A percentile compares a stretch with the other conserved stretches of the same genome.
Evolutionary conservation across 2,888 invertebrate genomes (phyloP).

Genomic region (Leptinotarsa juncta): DNA sequence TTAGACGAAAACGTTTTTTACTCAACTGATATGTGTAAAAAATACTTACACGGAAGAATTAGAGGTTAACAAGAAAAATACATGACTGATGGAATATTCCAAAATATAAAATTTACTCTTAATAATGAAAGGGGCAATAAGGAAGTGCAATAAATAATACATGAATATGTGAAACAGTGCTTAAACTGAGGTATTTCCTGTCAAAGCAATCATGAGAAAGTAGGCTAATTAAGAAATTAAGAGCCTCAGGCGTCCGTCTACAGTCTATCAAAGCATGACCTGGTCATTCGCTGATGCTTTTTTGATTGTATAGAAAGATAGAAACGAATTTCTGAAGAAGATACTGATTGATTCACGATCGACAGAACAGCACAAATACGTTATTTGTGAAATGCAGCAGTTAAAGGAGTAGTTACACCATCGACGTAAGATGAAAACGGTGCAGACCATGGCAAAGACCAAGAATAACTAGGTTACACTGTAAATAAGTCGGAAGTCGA

Average conservation of each 20-base stretch:
- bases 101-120: too few species aligned
- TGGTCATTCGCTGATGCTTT: slow-evolving; percentile 5
- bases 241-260: slow-evolving; percentile 11
- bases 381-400: neutral
- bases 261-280: slow-evolving; percentile 19
- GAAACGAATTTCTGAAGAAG: slow-evolving; percentile 12
- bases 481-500: slow-evolving; percentile 26
- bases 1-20: too few species aligned
- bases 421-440: neutral
- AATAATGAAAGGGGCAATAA: neutral
- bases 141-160: slow-evolving; percentile 4
- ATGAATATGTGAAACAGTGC: neutral
- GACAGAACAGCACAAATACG: neutral
- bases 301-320: slow-evolving; percentile 2
- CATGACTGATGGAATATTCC: too few species aligned
- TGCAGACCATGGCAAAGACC: slow-evolving; percentile 22
- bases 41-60: too few species aligned
- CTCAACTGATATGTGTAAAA: too few species aligned
- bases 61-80: too few species aligned
- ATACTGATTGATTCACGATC: neutral
- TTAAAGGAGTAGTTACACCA: neutral
- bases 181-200: slow-evolving; percentile 2
- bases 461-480: slow-evolving; percentile 31
- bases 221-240: slow-evolving; percentile 13
- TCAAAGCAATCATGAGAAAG: slow-evolving; percentile 15